Conservation (phyloP, 1,140 invertebrate species). For the Philotrypesis tridentata region DNA sequence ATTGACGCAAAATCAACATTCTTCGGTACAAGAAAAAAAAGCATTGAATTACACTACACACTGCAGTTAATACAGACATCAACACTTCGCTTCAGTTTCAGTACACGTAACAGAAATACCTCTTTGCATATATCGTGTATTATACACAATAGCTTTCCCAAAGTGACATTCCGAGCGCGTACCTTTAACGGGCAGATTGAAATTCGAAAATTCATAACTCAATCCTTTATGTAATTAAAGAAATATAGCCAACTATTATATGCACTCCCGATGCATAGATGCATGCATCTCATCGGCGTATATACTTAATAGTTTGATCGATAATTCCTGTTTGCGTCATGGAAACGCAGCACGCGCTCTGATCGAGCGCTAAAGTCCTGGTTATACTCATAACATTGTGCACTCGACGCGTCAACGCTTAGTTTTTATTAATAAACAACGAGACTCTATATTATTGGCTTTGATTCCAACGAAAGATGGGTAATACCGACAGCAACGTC, state of each 20-base stretch:
- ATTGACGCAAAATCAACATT: neutral
- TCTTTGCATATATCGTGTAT: too few relatives aligned
- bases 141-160: neutral
- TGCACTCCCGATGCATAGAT: neutral
- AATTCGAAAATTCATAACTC: neutral
- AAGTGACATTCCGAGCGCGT: neutral
- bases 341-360: slow-evolving; percentile 22
- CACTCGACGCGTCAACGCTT: neutral
- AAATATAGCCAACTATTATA: neutral
- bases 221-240: neutral
- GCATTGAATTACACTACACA: neutral
- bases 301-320: slow-evolving; percentile 33
- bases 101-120: too few relatives aligned
- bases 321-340: slow-evolving; percentile 34
- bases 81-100: neutral
- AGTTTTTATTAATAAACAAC: neutral
- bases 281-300: neutral
- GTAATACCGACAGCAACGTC: slow-evolving; percentile 94
- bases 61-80: neutral
- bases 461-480: slow-evolving; percentile 77
- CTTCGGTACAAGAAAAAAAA: neutral
- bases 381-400: neutral
- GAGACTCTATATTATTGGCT: neutral
- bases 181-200: neutral
- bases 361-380: neutral